Conservation (phyloP, 2,888 invertebrate genomes). For the Biston betularia region DNA sequence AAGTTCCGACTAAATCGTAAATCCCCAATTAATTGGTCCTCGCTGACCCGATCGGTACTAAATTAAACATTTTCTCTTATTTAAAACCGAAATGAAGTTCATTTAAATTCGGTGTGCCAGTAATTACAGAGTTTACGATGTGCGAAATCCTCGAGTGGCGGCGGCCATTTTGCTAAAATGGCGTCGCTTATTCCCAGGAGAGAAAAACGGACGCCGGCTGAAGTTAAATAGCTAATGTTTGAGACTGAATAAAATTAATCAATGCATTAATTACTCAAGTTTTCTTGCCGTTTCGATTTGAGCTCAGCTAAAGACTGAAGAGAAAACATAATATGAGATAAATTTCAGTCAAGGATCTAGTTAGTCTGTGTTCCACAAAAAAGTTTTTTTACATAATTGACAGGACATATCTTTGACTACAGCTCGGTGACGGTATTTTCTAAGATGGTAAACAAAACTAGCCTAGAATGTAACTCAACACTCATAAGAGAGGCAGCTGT, state of each 20-base stretch:
- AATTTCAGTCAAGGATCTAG: not conserved
- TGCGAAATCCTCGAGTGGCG: conserved; percentile 68
- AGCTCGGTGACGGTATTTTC: too few relatives aligned
- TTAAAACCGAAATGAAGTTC: conserved; percentile 84
- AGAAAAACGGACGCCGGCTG: conserved; percentile 56
- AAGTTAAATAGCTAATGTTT: conserved; percentile 74
- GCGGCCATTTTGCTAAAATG: conserved; percentile 72
- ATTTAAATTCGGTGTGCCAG: conserved; percentile 79
- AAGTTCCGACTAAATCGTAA: conserved; percentile 63
- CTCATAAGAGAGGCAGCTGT: too few relatives aligned
- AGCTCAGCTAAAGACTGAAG: conserved; percentile 34
- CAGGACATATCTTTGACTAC: too few relatives aligned
- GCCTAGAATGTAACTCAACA: too few relatives aligned
- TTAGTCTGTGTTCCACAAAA: not conserved
- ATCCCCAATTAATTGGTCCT: conserved; percentile 83
- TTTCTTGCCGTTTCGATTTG: conserved; percentile 40
- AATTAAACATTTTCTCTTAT: conserved; percentile 86
- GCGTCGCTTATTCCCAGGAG: conserved; percentile 56
- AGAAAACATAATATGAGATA: not conserved
- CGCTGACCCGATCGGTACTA: conserved; percentile 71
- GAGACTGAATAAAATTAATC: conserved; percentile 74
- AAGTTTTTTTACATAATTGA: too few relatives aligned
- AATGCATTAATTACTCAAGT: conserved; percentile 72
- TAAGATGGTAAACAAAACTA: too few relatives aligned
- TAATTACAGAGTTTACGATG: conserved; percentile 85